Evolutionary conservation across 2,888 invertebrate species (phyloP), one percentile per base, ranked within the genome.

Genomic region (Cerastis rubricosa): DNA sequence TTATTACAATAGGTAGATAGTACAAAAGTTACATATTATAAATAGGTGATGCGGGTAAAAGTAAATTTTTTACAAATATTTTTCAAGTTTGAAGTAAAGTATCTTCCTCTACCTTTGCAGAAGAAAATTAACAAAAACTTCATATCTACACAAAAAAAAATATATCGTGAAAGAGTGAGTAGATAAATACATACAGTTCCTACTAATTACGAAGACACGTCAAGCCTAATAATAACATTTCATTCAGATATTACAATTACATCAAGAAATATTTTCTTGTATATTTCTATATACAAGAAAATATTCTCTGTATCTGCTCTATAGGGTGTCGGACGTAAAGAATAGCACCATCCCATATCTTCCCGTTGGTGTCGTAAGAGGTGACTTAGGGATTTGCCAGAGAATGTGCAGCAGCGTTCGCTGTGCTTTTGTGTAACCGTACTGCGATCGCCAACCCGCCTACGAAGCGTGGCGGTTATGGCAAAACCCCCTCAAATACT

Each of bases 1-100:
- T 85, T 71, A 80, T 85, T 81, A 71, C 51, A 84, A 65, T 84
- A 78, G 67, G 78, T 83, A 83, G 83, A 83, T 83, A 83, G 74
- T 79, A 78, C 67, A 84, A 84, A 85, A 84, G 72, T 85, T 86
- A 80, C 61, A 86, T 74, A 73, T 47, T 29, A 59, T 57, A 66
- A 66, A 71, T 78, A 79, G 29, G 74, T 77, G 75, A 70, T 76
- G 75, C 75, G 76, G 76, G 77, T 82, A 78, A 76, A 85, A 82
- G 80, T 73, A 59, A 54, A 69, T 78, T 76, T 78, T 70, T 70
- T 70, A 82, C 74, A 82, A 66, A n/a, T 74, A 54, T 61, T 57
- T 74, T 69, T 49, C 8, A 51, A 57, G 49, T 68, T 19, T 74
- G 66, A 0, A 45, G 45, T 64, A 43, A 76, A 72, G 29, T 73